A percentile compares a stretch with the other conserved stretches of the same genome.
phyloP scores from a whole-genome alignment of 2,888 invertebrate genomes.

The Lycia hirtaria region DNA sequence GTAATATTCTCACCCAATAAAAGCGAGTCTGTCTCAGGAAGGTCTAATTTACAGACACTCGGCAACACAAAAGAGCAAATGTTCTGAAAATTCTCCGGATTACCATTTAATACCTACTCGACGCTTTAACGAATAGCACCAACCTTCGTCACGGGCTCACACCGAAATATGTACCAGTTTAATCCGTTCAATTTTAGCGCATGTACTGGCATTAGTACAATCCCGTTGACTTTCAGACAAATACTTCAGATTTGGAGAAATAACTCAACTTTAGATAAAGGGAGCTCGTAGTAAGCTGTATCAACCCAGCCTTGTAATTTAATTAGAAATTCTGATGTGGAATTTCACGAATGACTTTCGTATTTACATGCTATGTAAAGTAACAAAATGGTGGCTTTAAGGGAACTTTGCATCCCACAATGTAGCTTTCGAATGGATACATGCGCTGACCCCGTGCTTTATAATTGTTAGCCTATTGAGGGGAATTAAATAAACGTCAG shows the following conservation, averaged over 20 bases:
- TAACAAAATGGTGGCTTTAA: constrained; percentile 51
- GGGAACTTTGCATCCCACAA: constrained; percentile 52
- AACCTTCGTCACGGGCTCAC: constrained; percentile 36
- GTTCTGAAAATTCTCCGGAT: constrained; percentile 29
- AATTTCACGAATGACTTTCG: constrained; percentile 73
- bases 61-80: constrained; percentile 25
- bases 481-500: constrained; percentile 58
- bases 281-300: constrained; percentile 64
- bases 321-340: constrained; percentile 74
- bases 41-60: constrained; percentile 27
- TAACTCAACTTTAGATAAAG: constrained; percentile 75
- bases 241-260: constrained; percentile 72
- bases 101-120: constrained; percentile 34
- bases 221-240: constrained; percentile 61
- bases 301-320: constrained; percentile 64
- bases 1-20: constrained; percentile 24
- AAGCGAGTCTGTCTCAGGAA: constrained; percentile 13
- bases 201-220: constrained; percentile 56
- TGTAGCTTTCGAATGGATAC: constrained; percentile 51
- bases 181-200: constrained; percentile 54
- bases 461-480: constrained; percentile 54
- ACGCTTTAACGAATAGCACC: constrained; percentile 37
- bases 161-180: constrained; percentile 53
- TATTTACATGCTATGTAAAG: constrained; percentile 62
- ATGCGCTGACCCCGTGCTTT: constrained; percentile 55